Conservation (phyloP, 30 jellyfish, hydroid and myxozoan genomes). For the Hydra vulgaris region DNA sequence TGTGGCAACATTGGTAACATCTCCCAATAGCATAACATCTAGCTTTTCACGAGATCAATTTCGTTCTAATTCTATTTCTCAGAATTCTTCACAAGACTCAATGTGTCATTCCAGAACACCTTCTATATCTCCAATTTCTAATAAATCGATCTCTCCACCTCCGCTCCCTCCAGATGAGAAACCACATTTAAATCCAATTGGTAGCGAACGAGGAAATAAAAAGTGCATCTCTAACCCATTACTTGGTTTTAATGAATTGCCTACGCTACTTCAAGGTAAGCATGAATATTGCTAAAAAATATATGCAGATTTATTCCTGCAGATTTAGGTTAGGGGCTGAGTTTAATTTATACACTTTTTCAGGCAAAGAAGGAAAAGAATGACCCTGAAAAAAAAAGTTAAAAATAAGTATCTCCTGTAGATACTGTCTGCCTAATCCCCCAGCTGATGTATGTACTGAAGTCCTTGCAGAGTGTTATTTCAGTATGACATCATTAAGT, state of each 20-base stretch:
- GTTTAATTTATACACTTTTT: too few relatives aligned
- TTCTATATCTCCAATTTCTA: conserved; percentile 78
- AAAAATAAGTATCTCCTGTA: too few relatives aligned
- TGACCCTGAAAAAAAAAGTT: too few relatives aligned
- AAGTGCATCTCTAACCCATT: conserved; percentile 32
- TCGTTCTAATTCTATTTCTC: conserved; percentile 47
- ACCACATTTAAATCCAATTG: conserved; percentile 92
- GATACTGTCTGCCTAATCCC: too few relatives aligned
- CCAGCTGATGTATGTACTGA: too few relatives aligned
- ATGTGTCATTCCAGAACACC: conserved; percentile 44
- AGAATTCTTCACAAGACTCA: conserved; percentile 58
- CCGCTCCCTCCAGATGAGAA: conserved; percentile 54
- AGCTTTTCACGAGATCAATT: conserved; percentile 17
- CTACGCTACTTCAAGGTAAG: conserved; percentile 66
- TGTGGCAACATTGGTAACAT: conserved; percentile 25
- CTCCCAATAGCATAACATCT: conserved; percentile 23
- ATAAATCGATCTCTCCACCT: conserved; percentile 59
- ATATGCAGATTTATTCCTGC: too few relatives aligned
- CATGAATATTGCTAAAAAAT: not conserved
- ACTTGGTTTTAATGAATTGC: conserved; percentile 36
- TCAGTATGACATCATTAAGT: too few relatives aligned
- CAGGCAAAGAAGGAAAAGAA: too few relatives aligned
- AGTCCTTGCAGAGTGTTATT: too few relatives aligned
- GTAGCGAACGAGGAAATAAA: conserved; percentile 84
- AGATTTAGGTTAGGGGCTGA: too few relatives aligned